A percentile compares a stretch with the other conserved stretches of the same genome.
Conservation (phyloP, 2,888 invertebrate species). For the Drosophila siamana region DNA sequence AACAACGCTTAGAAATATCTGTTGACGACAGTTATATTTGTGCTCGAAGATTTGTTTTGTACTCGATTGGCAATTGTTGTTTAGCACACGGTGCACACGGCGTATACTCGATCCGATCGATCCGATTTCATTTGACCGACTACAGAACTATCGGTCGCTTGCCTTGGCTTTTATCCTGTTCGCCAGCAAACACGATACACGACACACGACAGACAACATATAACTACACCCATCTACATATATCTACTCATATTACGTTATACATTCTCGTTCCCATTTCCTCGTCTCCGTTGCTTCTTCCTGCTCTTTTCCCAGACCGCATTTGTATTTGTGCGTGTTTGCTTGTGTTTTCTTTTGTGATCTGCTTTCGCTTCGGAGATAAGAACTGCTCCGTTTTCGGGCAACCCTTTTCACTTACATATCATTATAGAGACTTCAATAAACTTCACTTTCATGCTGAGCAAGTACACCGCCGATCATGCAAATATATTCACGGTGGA, state of each 20-base stretch:
- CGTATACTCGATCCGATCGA: conserved; percentile 56
- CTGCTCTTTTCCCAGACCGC: conserved; percentile 17
- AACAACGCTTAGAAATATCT: conserved; percentile 32
- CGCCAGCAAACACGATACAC: conserved; percentile 5
- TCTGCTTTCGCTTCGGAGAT: conserved; percentile 27
- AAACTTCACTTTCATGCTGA: conserved; percentile 1
- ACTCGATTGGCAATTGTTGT: conserved; percentile 57
- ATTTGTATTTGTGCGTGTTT: conserved; percentile 13
- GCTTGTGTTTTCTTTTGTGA: conserved; percentile 9
- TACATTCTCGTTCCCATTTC: conserved; percentile 1
- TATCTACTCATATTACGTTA: conserved; percentile 7
- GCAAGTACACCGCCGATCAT: background rate
- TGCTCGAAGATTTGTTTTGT: conserved; percentile 11
- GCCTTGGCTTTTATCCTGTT: conserved; percentile 56
- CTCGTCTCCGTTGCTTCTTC: background rate
- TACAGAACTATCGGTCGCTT: conserved; percentile 14
- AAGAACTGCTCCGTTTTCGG: conserved; percentile 15
- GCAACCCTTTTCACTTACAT: conserved; percentile 18
- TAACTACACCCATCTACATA: conserved; percentile 3
- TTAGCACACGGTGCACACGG: conserved; percentile 55
- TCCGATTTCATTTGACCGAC: conserved; percentile 18
- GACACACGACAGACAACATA: background rate
- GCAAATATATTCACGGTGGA: background rate
- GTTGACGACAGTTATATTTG: conserved; percentile 23
- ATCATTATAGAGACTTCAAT: conserved; percentile 30